Conservation (phyloP, 2,888 invertebrate species). For the Tipula unca region DNA sequence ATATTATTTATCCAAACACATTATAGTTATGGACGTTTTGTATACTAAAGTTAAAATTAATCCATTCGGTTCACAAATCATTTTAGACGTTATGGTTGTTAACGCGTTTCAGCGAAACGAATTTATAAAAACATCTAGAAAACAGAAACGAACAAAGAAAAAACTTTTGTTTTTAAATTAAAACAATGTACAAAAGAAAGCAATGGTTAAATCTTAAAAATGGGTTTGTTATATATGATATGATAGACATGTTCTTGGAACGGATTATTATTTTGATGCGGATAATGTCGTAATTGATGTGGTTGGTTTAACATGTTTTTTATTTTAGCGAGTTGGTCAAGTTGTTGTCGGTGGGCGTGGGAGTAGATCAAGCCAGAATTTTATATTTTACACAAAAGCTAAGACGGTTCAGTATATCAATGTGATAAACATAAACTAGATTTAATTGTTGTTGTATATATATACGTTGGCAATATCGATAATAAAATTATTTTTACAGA, state of each 20-base stretch:
- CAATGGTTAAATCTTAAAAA: neutral
- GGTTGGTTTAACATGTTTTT: neutral
- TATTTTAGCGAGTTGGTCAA: no score
- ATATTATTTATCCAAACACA: no score
- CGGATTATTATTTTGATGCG: neutral
- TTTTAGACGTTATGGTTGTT: neutral
- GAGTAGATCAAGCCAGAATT: no score
- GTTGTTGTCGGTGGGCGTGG: no score
- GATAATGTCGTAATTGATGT: neutral
- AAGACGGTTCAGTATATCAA: no score
- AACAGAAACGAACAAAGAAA: neutral
- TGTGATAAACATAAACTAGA: no score
- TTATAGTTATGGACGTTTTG: neutral
- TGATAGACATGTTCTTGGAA: neutral
- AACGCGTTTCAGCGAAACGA: neutral
- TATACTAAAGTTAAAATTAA: neutral
- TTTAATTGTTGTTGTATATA: no score
- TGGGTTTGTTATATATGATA: neutral
- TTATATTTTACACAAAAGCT: no score
- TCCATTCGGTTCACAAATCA: neutral
- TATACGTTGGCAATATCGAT: no score
- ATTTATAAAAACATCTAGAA: neutral
- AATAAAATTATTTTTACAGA: no score
- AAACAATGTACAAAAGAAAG: neutral
- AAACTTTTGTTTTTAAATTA: neutral